phyloP scores from a whole-genome alignment of 2,888 invertebrate genomes.

The Hydrotaea diabolus region DNA sequence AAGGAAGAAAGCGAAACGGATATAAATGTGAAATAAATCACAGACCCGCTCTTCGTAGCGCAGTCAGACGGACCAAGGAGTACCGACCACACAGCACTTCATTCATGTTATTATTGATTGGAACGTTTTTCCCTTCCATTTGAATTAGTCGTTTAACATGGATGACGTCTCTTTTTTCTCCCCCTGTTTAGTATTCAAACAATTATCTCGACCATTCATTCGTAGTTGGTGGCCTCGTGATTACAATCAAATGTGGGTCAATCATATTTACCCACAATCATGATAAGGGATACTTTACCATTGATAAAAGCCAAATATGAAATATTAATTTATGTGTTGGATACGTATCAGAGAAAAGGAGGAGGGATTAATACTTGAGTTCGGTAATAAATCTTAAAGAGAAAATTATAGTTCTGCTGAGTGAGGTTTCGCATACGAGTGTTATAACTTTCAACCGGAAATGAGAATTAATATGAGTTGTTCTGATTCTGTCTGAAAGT shows the following conservation, averaged over 20 bases:
- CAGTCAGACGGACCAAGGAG: neutral
- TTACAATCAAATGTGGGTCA: slow-evolving; percentile 35
- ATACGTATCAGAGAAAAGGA: neutral
- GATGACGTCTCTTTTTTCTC: neutral
- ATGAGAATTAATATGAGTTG: neutral
- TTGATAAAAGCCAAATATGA: slow-evolving; percentile 11
- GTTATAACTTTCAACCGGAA: no score
- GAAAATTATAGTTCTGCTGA: slow-evolving; percentile 5
- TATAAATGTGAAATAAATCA: slow-evolving; percentile 29
- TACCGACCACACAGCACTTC: slow-evolving; percentile 18
- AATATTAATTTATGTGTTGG: neutral
- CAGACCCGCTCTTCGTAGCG: neutral
- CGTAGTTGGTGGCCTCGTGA: slow-evolving; percentile 25
- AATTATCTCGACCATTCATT: slow-evolving; percentile 3
- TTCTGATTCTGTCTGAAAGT: no score
- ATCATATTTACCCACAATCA: slow-evolving; percentile 30
- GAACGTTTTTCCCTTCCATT: neutral
- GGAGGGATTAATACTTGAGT: neutral
- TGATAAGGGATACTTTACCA: slow-evolving; percentile 17
- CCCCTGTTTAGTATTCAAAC: slow-evolving; percentile 28
- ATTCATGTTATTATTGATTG: neutral
- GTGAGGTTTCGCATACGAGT: neutral
- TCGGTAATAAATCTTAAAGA: neutral
- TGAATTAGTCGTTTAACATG: neutral
- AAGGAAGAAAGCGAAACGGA: slow-evolving; percentile 47